These are phyloP conservation scores for Drosophila anceps DNA, from an alignment of 2,888 invertebrate genomes.

Conservation along the genomic window DNA sequence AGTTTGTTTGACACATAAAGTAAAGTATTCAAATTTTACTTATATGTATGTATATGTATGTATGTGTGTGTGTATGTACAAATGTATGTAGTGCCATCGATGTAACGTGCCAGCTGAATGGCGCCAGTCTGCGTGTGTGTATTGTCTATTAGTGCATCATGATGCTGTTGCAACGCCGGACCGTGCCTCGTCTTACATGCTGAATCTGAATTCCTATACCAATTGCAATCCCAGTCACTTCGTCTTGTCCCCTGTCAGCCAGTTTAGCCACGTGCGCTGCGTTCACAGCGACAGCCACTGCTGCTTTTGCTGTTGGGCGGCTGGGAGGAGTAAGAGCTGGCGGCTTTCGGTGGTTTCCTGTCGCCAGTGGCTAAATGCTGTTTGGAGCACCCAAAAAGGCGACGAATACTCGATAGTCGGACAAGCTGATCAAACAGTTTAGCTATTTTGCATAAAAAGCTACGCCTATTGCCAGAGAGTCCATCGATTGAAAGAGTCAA, in stretches of 20 bases:
- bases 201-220: slow-evolving; percentile 6
- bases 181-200: slow-evolving; percentile 35
- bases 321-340: not conserved
- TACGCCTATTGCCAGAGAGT: not conserved
- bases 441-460: slow-evolving; percentile 48
- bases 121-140: slow-evolving; percentile 33
- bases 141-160: slow-evolving; percentile 39
- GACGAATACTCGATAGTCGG: slow-evolving; percentile 74
- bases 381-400: slow-evolving; percentile 50
- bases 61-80: not conserved
- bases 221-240: slow-evolving; percentile 24
- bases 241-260: slow-evolving; percentile 56
- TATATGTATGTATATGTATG: not conserved
- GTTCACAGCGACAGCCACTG: not conserved
- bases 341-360: slow-evolving; percentile 53
- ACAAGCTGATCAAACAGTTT: slow-evolving; percentile 68
- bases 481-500: slow-evolving; percentile 8
- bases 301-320: not conserved
- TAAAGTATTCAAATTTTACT: not conserved
- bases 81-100: not conserved
- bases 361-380: slow-evolving; percentile 49
- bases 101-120: slow-evolving; percentile 21
- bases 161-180: slow-evolving; percentile 37
- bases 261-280: slow-evolving; percentile 61
- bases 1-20: not conserved